Base-by-base conservation (phyloP, 2,888 invertebrate species). In the Protonemura montana region DNA sequence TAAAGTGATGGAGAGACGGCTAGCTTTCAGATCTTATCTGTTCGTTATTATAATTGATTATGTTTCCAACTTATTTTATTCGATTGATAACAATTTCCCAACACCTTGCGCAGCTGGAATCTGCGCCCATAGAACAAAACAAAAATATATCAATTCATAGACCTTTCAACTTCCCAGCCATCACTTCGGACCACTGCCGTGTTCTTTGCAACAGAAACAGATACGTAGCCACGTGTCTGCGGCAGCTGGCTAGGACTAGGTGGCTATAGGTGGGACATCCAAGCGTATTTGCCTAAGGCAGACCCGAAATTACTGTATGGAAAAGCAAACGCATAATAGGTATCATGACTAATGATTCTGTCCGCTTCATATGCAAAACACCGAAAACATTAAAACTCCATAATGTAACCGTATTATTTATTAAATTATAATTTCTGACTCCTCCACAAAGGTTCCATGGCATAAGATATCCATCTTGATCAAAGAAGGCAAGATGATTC, bases 331-430 rank as follows among this genome's bases (percentile, higher is more conserved):
- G 30, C 81, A 81, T 28, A 30, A 81, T 81, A 81, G 21, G 16
- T 59, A 59, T 59, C 81, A 30, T 30, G 30, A 81, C 30, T 29
- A 81, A 81, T 81, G 81, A 81, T 81, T 81, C n/a, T 30, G n/a
- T 28, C 30, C 30, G 6, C 29, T 30, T 30, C 28, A 28, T 28
- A 28, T 29, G 30, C 29, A 81, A 81, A 29, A 28, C 30, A 13
- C n/a, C 28, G 28, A 81, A 81, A 81, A 28, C 28, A 29, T 81
- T 28, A 81, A 13, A 81, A 28, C 30, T 29, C 28, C n/a, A 81
- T 81, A 81, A 30, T 81, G 41, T 41, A 83, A 41, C 41, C 28
- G 83, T 83, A 41, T 83, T 83, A 41, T 83, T 83, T 83, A 83
- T 83, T 42, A 83, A 27, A 83, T 83, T 42, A 59, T 83, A 83